These are phyloP conservation scores for Gymnarchus niloticus DNA, from an alignment of 2,113 vertebrate genomes.

Conservation along the genomic window DNA sequence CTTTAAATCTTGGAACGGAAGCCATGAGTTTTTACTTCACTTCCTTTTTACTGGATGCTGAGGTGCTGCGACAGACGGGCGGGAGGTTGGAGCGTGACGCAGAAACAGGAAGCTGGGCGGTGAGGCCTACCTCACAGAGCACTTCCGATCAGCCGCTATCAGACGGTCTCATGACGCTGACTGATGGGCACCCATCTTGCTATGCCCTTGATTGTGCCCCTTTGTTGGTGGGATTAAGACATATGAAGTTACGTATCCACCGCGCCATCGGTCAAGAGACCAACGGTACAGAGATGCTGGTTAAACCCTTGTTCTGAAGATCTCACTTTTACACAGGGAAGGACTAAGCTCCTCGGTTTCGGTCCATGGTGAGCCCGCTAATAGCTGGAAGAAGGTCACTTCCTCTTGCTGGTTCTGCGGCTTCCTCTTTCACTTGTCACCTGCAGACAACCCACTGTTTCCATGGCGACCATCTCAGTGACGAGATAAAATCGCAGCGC, in stretches of 20 bases:
- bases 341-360: background rate
- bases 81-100: background rate
- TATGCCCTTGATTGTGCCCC: too few species aligned
- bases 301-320: background rate
- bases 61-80: constrained; percentile 6
- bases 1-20: constrained; percentile 48
- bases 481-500: background rate
- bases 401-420: background rate
- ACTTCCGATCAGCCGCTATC: background rate
- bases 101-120: constrained; percentile 15
- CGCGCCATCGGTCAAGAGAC: background rate
- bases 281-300: too few species aligned
- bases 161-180: background rate
- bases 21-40: constrained; percentile 49
- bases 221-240: background rate
- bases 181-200: background rate
- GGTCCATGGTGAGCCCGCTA: background rate
- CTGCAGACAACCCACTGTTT: background rate
- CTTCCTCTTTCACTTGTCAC: constrained; percentile 15
- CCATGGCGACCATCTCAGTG: background rate
- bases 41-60: constrained; percentile 52
- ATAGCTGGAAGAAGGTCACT: background rate
- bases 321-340: background rate
- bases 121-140: background rate
- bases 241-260: background rate